A percentile compares a stretch with the other conserved stretches of the same genome.
These are phyloP conservation scores for Latrodectus hesperus DNA, from an alignment of 2,888 invertebrate species.

Conservation along the genomic window DNA sequence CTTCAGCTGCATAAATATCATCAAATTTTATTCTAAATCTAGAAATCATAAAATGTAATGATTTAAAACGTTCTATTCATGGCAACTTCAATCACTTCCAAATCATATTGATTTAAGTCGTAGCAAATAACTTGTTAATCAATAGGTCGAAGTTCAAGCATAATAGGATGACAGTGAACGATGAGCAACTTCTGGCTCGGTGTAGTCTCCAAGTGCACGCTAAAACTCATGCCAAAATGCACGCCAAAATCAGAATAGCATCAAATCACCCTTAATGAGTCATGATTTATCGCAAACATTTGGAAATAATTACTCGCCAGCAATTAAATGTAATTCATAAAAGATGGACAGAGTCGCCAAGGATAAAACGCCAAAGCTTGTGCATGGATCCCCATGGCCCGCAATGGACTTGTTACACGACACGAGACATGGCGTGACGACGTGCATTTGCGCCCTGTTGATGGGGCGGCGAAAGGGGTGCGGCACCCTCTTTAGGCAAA, in stretches of 20 bases:
- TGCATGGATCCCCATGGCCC: not conserved
- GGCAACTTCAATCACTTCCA: no score
- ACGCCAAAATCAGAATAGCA: not conserved
- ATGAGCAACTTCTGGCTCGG: no score
- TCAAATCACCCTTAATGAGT: constrained; percentile 12
- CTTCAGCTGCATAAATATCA: no score
- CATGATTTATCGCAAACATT: constrained; percentile 34
- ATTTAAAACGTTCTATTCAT: no score
- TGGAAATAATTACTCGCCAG: constrained; percentile 14
- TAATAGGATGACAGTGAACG: no score
- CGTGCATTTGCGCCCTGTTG: constrained; percentile 57
- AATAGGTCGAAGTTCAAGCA: no score
- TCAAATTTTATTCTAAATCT: no score
- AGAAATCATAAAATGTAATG: no score
- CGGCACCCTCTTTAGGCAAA: constrained; percentile 34
- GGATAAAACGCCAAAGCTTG: constrained; percentile 42
- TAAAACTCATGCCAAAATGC: not conserved
- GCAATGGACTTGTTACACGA: constrained; percentile 67
- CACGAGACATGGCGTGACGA: constrained; percentile 66
- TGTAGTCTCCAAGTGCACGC: no score
- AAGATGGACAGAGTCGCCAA: not conserved
- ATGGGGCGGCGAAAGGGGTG: constrained; percentile 60
- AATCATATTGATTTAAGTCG: no score
- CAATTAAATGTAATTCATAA: not conserved
- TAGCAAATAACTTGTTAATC: no score